Evolutionary conservation across 2,113 vertebrate genomes (phyloP), one percentile per base, ranked within the genome.

Genomic region (Sorex fumeus): DNA sequence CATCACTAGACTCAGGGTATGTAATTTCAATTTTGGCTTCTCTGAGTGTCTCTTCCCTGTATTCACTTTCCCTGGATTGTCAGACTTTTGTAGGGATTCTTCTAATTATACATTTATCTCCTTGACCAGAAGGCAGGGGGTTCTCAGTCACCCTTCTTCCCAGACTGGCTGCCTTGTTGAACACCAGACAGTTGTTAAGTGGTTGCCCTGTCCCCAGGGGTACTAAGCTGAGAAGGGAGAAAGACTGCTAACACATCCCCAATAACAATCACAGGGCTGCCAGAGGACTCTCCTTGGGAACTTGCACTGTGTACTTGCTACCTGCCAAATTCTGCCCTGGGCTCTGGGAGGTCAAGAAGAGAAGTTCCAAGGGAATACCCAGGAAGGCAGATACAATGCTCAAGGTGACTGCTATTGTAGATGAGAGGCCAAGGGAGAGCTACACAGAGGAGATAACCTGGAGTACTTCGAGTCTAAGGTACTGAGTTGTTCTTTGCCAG

Each of bases 61-160:
- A 13, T 13, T 53, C 66, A 71, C 27, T 50, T 23, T 82, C 74
- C 36, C 50, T 76, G 66, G 83, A 81, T 32, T 64, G 43, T 62
- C 28, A 13, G 6, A 0, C 12, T 64, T 10, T 18, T 45, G 30
- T 47, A 28, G 50, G 69, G 72, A 91, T 79, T 45, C 67, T 0
- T 0, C 32, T 92, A 91, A 96, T 92, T 89, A 23, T 0, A 0
- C 5, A 3, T 62, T 82, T 81, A 92, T 84, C 88, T 95, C 81
- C 70, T 81, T 0, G 0, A 66, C 85, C 90, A 72, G 85, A 47
- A 80, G 10, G 72, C 6, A 2, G 12, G n/a, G 36, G 0, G 2
- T 80, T 40, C 78, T 34, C 30, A 53, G 47, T 32, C 57, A 10
- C 53, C 71, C 47, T 0, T 62, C 64, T 84, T 50, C 47, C 53